Conservation (phyloP, 2,888 invertebrate species). For the Tachina grossa region DNA sequence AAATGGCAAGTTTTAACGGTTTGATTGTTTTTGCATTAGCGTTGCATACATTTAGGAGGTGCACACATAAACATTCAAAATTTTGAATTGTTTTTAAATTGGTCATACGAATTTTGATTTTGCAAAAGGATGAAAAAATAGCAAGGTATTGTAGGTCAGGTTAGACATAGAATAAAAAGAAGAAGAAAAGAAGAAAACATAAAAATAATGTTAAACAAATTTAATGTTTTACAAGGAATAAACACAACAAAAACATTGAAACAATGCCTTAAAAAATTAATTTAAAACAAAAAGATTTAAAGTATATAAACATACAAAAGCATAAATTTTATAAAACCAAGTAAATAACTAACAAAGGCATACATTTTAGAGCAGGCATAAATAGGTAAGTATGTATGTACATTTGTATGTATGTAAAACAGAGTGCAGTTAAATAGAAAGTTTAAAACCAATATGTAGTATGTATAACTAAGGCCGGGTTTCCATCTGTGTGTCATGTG, state of each 20-base stretch:
- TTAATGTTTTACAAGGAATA: slow-evolving; percentile 24
- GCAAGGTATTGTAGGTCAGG: slow-evolving; percentile 47
- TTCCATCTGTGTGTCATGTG: too few species aligned
- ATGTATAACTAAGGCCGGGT: too few species aligned
- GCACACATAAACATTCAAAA: slow-evolving; percentile 29
- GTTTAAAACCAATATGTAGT: neutral
- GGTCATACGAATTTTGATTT: slow-evolving; percentile 36
- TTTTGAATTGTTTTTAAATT: slow-evolving; percentile 38
- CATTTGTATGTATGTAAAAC: neutral
- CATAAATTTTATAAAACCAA: slow-evolving; percentile 1
- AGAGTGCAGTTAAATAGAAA: neutral
- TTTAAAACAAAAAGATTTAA: neutral
- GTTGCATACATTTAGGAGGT: slow-evolving; percentile 49
- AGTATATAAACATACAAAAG: neutral
- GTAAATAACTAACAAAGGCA: too few species aligned
- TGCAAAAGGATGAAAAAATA: slow-evolving; percentile 45
- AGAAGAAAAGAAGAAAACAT: slow-evolving; percentile 69
- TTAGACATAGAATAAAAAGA: slow-evolving; percentile 70
- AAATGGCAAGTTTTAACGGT: slow-evolving; percentile 1
- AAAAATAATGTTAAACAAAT: slow-evolving; percentile 65
- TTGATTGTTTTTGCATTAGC: slow-evolving; percentile 48
- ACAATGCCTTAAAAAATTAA: slow-evolving; percentile 17
- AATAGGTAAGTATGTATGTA: neutral
- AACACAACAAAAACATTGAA: slow-evolving; percentile 12
- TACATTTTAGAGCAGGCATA: neutral